phyloP scores from a whole-genome alignment of 2,797 vertebrate species.

The Parauchenoglanis ngamensis region DNA sequence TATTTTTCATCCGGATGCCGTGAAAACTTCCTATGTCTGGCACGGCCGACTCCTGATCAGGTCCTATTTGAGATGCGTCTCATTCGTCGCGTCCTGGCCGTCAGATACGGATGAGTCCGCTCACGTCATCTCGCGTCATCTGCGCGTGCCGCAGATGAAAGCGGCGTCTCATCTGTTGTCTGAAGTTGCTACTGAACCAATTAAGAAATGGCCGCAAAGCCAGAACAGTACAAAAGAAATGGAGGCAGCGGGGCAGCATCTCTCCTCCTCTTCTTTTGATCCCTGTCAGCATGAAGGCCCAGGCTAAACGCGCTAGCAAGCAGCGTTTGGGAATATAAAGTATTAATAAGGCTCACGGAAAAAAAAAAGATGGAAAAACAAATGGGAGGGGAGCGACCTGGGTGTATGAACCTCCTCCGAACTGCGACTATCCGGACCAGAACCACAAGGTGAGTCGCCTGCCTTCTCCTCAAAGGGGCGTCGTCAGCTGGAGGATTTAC shows the following conservation, averaged over 20 bases:
- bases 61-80: not conserved
- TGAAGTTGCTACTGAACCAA: conserved; percentile 10
- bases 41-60: not conserved
- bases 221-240: conserved; percentile 7
- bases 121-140: not conserved
- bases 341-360: conserved; percentile 64
- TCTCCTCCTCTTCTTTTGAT: conserved; percentile 21
- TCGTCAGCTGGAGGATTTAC: conserved; percentile 50
- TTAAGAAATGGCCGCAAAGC: conserved; percentile 7
- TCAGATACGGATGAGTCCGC: not conserved
- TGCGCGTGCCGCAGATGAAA: not conserved
- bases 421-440: conserved; percentile 20
- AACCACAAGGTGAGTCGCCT: conserved; percentile 4
- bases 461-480: conserved; percentile 24
- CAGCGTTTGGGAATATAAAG: conserved; percentile 70
- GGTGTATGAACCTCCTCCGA: conserved; percentile 33
- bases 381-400: conserved; percentile 28
- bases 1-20: not conserved
- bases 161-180: not conserved
- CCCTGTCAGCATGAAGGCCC: conserved; percentile 66
- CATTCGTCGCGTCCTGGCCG: not conserved
- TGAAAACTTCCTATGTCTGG: not conserved
- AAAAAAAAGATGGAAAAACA: conserved; percentile 43
- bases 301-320: conserved; percentile 77
- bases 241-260: conserved; percentile 6